Evolutionary conservation across 2,797 vertebrate species (phyloP).

Genomic region (Miichthys miiuy): DNA sequence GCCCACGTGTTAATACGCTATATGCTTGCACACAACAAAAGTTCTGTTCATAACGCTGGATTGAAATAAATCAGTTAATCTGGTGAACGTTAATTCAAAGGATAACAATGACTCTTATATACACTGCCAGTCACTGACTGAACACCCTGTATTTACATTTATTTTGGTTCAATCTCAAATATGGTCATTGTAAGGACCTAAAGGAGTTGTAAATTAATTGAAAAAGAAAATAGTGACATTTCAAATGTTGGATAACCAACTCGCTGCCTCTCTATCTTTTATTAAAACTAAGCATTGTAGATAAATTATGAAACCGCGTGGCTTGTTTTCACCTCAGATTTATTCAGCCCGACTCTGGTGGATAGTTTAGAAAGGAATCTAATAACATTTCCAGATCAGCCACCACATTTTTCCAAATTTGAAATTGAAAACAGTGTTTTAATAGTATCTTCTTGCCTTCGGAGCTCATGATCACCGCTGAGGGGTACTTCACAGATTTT

Average conservation of each 20-base stretch:
- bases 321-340: background rate
- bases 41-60: constrained; percentile 47
- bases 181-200: background rate
- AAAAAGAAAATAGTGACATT: background rate
- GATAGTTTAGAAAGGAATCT: background rate
- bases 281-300: background rate
- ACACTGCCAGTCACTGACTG: constrained; percentile 50
- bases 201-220: no score
- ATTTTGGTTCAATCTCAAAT: constrained; percentile 28
- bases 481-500: constrained; percentile 1
- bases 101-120: constrained; percentile 24
- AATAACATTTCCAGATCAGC: constrained; percentile 3
- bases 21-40: constrained; percentile 45
- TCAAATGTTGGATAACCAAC: background rate
- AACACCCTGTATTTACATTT: constrained; percentile 45
- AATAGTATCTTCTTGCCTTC: background rate
- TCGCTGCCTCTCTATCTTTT: background rate
- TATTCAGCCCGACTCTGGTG: background rate
- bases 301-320: constrained; percentile 5
- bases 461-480: background rate
- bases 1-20: constrained; percentile 41
- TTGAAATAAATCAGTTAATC: constrained; percentile 32
- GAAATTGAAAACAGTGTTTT: background rate
- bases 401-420: background rate
- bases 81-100: constrained; percentile 36